A percentile compares a stretch with the other conserved stretches of the same genome.
phyloP scores from a whole-genome alignment of 1,140 invertebrate species.

The Sitophilus oryzae region DNA sequence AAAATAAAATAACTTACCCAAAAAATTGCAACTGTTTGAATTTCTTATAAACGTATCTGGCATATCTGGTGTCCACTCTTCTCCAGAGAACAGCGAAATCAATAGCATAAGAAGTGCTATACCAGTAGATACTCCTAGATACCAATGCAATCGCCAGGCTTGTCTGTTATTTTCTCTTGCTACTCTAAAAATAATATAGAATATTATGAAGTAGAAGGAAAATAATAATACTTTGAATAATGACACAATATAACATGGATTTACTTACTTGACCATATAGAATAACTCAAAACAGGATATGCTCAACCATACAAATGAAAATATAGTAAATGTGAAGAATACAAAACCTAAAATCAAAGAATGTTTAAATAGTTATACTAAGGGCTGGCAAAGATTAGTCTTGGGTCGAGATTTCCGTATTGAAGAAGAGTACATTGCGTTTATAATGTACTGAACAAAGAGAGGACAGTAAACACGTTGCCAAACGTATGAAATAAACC shows the following conservation, averaged over 20 bases:
- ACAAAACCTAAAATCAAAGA: slow-evolving; percentile 26
- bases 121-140: slow-evolving; percentile 12
- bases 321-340: slow-evolving; percentile 20
- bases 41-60: slow-evolving; percentile 8
- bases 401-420: no score
- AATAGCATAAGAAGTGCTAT: not conserved
- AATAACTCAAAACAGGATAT: slow-evolving; percentile 25
- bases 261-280: slow-evolving; percentile 19
- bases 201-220: no score
- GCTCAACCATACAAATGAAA: slow-evolving; percentile 21
- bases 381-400: no score
- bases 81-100: not conserved
- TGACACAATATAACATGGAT: no score
- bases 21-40: slow-evolving; percentile 6
- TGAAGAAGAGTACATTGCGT: no score
- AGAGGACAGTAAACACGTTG: no score
- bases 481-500: no score
- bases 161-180: not conserved
- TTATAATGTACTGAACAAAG: no score
- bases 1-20: slow-evolving; percentile 13
- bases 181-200: not conserved
- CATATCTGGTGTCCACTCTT: slow-evolving; percentile 5
- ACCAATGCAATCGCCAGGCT: not conserved
- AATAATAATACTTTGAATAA: no score
- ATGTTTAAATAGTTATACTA: no score